Evolutionary conservation across 2,888 invertebrate species (phyloP).

Genomic region (Scaptodrosophila latifasciaeformis): DNA sequence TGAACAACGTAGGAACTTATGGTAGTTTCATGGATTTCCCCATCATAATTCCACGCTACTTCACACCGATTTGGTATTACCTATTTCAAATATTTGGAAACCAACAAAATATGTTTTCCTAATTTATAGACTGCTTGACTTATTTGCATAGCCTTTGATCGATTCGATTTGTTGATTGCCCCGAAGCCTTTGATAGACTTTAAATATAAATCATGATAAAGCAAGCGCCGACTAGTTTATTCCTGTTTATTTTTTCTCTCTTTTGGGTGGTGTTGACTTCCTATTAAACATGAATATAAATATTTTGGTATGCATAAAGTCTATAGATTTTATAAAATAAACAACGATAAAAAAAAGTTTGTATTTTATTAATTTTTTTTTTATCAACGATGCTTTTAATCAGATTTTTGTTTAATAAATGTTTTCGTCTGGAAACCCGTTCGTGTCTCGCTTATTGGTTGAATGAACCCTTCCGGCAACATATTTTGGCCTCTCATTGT

Average conservation of each 20-base stretch:
- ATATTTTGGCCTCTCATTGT: constrained; percentile 23
- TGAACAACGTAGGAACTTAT: too few species aligned
- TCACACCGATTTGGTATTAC: too few species aligned
- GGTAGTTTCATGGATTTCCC: too few species aligned
- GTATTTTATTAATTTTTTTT: constrained; percentile 9
- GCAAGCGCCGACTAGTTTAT: not conserved
- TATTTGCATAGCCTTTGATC: not conserved
- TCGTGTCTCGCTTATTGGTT: constrained; percentile 50
- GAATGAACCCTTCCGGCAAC: constrained; percentile 50
- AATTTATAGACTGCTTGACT: too few species aligned
- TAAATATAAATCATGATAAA: constrained; percentile 17
- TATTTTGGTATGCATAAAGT: constrained; percentile 5
- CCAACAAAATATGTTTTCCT: too few species aligned
- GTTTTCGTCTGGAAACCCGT: constrained; percentile 56
- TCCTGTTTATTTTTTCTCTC: not conserved
- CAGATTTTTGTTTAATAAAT: too few species aligned
- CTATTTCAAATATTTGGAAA: too few species aligned
- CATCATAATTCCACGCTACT: too few species aligned
- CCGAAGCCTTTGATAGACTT: not conserved
- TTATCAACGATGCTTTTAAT: constrained; percentile 24
- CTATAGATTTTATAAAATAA: constrained; percentile 22
- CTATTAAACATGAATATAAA: constrained; percentile 18
- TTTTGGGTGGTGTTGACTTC: too few species aligned
- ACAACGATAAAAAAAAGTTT: constrained; percentile 24
- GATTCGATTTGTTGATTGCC: constrained; percentile 4